phyloP scores from a whole-genome alignment of 2,888 invertebrate species.

The Sussaba pulchella region DNA sequence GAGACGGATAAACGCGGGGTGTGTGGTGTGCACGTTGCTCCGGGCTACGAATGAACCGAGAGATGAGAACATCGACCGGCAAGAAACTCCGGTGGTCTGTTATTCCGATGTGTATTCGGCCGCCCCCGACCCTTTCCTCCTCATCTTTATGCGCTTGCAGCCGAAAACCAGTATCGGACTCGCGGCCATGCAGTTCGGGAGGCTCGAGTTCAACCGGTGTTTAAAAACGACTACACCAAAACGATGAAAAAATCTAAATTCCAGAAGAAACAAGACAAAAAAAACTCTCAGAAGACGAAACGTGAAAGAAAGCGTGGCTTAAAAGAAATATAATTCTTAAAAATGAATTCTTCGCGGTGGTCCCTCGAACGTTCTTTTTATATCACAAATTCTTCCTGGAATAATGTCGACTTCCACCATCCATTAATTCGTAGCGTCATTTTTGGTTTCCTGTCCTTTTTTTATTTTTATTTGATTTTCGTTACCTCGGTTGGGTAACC shows the following conservation, averaged over 20 bases:
- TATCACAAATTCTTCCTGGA: slow-evolving; percentile 36
- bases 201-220: slow-evolving; percentile 20
- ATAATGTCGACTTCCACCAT: slow-evolving; percentile 9
- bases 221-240: background rate
- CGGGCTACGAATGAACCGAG: slow-evolving; percentile 23
- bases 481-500: background rate
- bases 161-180: slow-evolving; percentile 57
- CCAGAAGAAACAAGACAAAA: background rate
- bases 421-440: slow-evolving; percentile 1
- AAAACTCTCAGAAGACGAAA: background rate
- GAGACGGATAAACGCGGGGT: background rate
- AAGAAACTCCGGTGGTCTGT: slow-evolving; percentile 38
- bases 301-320: background rate
- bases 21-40: slow-evolving; percentile 2
- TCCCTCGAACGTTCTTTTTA: slow-evolving; percentile 33
- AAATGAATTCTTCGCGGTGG: slow-evolving; percentile 38
- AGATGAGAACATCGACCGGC: slow-evolving; percentile 51
- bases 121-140: too few relatives aligned
- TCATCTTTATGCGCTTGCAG: background rate
- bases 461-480: slow-evolving; percentile 11
- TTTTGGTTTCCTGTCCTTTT: background rate
- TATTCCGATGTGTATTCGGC: background rate
- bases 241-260: slow-evolving; percentile 38
- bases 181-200: background rate
- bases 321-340: slow-evolving; percentile 2